Base-by-base conservation (phyloP, 2,113 vertebrate species). In the Apodemus speciosus region DNA sequence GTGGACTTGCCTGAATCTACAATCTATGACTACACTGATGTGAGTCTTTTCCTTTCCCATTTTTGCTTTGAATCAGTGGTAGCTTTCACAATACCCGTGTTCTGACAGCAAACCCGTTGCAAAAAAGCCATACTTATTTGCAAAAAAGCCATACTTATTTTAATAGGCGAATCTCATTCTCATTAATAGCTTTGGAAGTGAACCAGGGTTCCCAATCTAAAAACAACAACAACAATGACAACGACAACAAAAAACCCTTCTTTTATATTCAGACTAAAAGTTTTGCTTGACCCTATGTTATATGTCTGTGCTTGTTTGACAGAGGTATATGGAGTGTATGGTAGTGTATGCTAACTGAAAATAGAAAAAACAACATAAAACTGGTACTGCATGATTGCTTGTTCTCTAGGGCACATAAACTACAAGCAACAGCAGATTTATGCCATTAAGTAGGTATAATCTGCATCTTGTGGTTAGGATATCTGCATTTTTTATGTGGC, bases 381-480 rank as follows among this genome's bases (percentile, higher is more conserved):
- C 46, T 30, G 6, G 4, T 16, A 9, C 13, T 46, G 0, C 4
- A 6, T 32, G 64, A 85, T 56, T 91, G 30, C 64, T 72, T 85
- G 94, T 90, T 88, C 83, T 92, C 64, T 30, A 46, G 87, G 68
- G 38, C 80, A 35, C 10, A 81, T 92, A 88, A 94, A 94, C 43
- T 60, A 71, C 0, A 76, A 93, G 27, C 49, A 38, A 25, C 85
- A 91, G 64, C 89, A 93, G 84, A 83, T 90, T 86, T 92, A 89
- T 85, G 53, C 51, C 76, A 72, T 88, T 87, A 60, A 89, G 66
- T 71, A 53, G 35, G 9, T 53, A 14, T 89, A 85, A 94, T 92
- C 35, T 23, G 75, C 51, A 62, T 89, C 84, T 87, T 76, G 75
- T 93, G 90, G 58, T 85, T 96, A 49, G 92, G 94, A 93, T 64